Evolutionary conservation across 2,797 vertebrate species (phyloP).

Genomic region (Micrastur ruficollis): DNA sequence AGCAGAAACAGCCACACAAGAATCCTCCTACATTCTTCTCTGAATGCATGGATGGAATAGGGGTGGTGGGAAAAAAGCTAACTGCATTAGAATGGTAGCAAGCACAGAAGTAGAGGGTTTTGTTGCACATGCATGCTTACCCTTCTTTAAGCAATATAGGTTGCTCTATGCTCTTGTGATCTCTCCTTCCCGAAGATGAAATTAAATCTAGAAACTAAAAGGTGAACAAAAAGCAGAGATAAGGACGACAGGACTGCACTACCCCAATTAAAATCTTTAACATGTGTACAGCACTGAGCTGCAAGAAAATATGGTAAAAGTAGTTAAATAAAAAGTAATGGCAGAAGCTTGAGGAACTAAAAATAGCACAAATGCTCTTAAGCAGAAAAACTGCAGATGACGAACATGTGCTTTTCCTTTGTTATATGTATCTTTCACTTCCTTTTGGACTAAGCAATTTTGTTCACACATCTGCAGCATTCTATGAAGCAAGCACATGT

Average conservation of each 20-base stretch:
- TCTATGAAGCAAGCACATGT: background rate
- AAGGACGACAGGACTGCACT: background rate
- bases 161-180: slow-evolving; percentile 95
- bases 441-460: background rate
- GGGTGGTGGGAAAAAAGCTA: background rate
- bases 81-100: background rate
- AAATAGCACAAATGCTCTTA: background rate
- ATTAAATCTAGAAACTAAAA: slow-evolving; percentile 95
- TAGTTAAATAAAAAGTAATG: background rate
- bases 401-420: background rate
- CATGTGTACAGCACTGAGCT: background rate
- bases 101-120: background rate
- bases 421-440: background rate
- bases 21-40: background rate
- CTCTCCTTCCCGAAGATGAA: slow-evolving; percentile 95
- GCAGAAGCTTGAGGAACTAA: background rate
- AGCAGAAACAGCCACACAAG: background rate
- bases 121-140: slow-evolving; percentile 76
- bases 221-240: background rate
- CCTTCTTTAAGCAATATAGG: slow-evolving; percentile 98
- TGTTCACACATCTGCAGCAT: background rate
- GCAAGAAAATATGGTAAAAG: background rate
- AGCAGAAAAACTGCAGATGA: background rate
- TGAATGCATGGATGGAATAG: background rate
- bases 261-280: background rate